phyloP scores from a whole-genome alignment of 2,888 invertebrate genomes.

The Drosophila meridionalis region DNA sequence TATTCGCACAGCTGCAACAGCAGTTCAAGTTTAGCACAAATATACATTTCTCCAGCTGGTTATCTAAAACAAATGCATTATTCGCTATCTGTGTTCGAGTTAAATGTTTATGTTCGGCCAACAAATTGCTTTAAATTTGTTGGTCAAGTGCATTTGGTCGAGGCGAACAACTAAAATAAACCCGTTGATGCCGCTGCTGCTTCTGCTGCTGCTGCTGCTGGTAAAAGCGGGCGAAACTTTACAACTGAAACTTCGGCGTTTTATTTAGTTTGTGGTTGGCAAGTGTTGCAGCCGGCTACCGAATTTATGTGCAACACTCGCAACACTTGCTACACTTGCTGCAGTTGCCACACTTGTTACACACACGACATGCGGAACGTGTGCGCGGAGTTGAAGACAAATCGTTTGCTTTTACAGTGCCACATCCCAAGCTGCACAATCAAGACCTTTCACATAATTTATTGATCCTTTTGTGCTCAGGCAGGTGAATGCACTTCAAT shows the following conservation, averaged over 20 bases:
- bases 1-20: background rate
- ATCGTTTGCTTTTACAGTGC: conserved; percentile 59
- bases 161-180: conserved; percentile 50
- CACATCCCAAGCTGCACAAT: conserved; percentile 44
- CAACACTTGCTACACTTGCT: conserved; percentile 52
- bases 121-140: conserved; percentile 38
- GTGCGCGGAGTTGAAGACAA: conserved; percentile 59
- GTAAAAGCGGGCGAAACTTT: conserved; percentile 32
- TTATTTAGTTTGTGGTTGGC: conserved; percentile 60
- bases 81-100: conserved; percentile 10
- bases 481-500: conserved; percentile 1
- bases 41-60: background rate
- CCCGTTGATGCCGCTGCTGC: conserved; percentile 5
- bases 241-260: conserved; percentile 36
- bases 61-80: conserved; percentile 1
- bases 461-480: conserved; percentile 47
- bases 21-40: background rate
- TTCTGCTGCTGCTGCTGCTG: conserved; percentile 10
- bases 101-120: conserved; percentile 10
- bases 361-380: conserved; percentile 66
- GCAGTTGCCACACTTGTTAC: conserved; percentile 43
- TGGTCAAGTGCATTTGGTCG: conserved; percentile 28
- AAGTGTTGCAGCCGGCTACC: conserved; percentile 25
- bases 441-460: conserved; percentile 55
- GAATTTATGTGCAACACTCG: conserved; percentile 63